Base-by-base conservation (phyloP, 2,113 vertebrate genomes). In the Junco hyemalis region DNA sequence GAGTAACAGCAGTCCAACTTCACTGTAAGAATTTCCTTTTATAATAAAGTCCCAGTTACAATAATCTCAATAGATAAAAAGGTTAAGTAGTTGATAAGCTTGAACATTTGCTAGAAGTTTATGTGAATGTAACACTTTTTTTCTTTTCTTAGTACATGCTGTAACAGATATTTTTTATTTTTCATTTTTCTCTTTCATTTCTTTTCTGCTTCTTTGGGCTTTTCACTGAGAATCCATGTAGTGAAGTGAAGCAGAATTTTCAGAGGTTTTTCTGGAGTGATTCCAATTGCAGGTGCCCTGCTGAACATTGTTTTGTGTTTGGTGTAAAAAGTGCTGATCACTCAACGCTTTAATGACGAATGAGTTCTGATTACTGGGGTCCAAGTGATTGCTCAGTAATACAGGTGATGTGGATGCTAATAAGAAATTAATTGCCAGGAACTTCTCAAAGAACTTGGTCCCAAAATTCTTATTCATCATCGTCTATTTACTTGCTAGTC, bases 361-460 rank as follows among this genome's bases (percentile, higher is more conserved):
- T 38, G 40, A 23, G 44, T 78, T 85, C 64, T 70, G 47, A 60
- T 45, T 59, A 14, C 33, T 77, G 12, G 1, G 9, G 35, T 83
- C 35, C 42, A 68, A 65, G n/a, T 35, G 29, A 31, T 33, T 69
- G 29, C 33, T 72, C 14, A 36, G 12, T 40, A 33, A 25, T 47
- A 29, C 44, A 47, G 14, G 42, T 56, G 45, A 5, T 2, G 1
- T 47, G 65, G 50, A 21, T 42, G 26, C 5, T 23, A 42, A 18
- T 13, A 33, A 77, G 29, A 88, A 88, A 82, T 68, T 51, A 0
- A 25, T 38, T 54, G 22, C 51, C 40, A 72, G 35, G 24, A 48
- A 11, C 4, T 1, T 7, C 19, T 9, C 0, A 0, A 4, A 44
- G 35, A 80, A 71, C 10, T 36, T 53, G 13, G 5, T 76, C 36